Conservation (phyloP, 1,140 invertebrate species). For the Pristionchus pacificus region DNA sequence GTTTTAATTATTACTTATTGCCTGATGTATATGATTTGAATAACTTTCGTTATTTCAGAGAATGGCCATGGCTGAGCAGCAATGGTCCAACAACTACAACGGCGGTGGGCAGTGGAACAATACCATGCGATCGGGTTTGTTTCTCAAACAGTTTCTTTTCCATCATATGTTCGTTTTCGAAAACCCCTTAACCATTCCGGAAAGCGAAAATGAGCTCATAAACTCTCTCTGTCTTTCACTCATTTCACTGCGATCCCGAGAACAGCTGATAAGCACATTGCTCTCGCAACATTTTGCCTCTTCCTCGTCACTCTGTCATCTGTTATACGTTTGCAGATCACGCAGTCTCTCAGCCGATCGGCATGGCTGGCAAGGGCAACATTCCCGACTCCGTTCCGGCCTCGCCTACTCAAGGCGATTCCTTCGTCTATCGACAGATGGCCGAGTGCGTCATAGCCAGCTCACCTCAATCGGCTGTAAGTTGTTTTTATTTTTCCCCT, state of each 20-base stretch:
- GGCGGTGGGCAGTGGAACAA: slow-evolving; percentile 7
- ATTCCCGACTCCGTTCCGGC: neutral
- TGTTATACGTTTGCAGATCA: slow-evolving; percentile 40
- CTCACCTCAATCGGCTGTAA: slow-evolving; percentile 41
- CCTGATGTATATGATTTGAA: neutral
- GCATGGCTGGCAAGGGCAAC: slow-evolving; percentile 26
- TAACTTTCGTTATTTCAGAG: neutral
- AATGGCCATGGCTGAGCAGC: slow-evolving; percentile 29
- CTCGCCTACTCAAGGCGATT: neutral
- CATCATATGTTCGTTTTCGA: neutral
- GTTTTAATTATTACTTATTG: neutral
- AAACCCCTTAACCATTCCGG: too few species aligned
- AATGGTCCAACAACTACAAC: slow-evolving; percentile 22
- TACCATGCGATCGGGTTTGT: slow-evolving; percentile 8
- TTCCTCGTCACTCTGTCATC: too few species aligned
- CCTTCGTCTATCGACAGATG: slow-evolving; percentile 42
- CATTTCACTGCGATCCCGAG: too few species aligned
- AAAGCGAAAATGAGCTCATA: too few species aligned
- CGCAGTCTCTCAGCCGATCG: slow-evolving; percentile 51
- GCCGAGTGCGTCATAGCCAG: slow-evolving; percentile 50
- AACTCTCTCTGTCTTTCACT: neutral
- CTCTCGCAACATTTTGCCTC: too few species aligned
- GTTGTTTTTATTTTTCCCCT: slow-evolving; percentile 38
- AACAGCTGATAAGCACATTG: too few species aligned
- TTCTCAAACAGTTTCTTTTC: neutral